These are phyloP conservation scores for Paralichthys olivaceus DNA, from an alignment of 2,113 vertebrate genomes.

Conservation along the genomic window DNA sequence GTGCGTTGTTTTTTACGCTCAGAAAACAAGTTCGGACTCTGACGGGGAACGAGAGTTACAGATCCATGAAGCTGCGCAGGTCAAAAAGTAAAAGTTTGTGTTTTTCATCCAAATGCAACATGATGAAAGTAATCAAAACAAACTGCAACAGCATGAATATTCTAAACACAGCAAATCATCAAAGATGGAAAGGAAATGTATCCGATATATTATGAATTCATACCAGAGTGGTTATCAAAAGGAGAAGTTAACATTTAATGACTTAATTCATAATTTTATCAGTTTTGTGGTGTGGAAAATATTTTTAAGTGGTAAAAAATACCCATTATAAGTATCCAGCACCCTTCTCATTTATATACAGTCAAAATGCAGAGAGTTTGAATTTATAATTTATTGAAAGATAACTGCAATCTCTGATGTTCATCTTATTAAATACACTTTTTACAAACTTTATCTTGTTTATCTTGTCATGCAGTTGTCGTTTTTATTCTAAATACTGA, in stretches of 20 bases:
- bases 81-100: background rate
- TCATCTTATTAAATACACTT: too few relatives aligned
- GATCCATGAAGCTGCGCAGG: background rate
- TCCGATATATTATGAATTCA: background rate
- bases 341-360: background rate
- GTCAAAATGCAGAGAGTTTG: background rate
- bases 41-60: background rate
- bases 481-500: background rate
- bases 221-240: background rate
- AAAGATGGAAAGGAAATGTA: background rate
- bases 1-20: background rate
- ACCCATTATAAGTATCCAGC: background rate
- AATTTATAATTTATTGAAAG: background rate
- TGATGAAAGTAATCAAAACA: constrained; percentile 15
- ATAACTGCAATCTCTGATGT: background rate
- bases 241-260: background rate
- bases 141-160: constrained; percentile 13
- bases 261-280: background rate
- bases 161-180: background rate
- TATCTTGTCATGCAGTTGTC: too few relatives aligned
- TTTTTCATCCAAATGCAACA: background rate
- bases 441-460: too few relatives aligned
- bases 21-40: background rate
- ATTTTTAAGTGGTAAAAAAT: background rate
- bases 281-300: background rate